Conservation (phyloP, 2,113 vertebrate genomes). For the Ardeotis arabs region DNA sequence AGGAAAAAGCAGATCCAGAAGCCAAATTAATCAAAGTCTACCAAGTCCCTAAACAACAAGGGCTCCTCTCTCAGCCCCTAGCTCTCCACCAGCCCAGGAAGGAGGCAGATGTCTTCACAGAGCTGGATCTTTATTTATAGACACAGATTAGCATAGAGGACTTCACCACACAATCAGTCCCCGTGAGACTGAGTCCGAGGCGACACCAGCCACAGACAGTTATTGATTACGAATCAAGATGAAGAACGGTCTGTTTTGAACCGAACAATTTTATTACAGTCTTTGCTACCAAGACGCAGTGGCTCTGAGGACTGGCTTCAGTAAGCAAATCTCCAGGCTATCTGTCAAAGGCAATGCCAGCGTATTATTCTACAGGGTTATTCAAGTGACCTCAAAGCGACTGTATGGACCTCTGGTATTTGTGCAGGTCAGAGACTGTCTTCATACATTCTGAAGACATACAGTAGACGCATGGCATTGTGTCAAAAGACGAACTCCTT, state of each 20-base stretch:
- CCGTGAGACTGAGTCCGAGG: neutral
- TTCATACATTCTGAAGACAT: slow-evolving; percentile 31
- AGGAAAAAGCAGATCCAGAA: neutral
- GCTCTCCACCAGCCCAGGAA: neutral
- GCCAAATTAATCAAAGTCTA: neutral
- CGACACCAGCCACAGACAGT: slow-evolving; percentile 25
- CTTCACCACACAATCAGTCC: neutral
- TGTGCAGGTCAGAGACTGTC: slow-evolving; percentile 49
- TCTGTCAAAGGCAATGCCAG: slow-evolving; percentile 49
- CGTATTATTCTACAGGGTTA: slow-evolving; percentile 18
- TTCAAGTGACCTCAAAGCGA: slow-evolving; percentile 43
- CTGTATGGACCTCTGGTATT: slow-evolving; percentile 39
- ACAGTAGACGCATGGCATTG: neutral
- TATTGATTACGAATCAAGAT: slow-evolving; percentile 62
- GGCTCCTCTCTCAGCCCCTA: neutral
- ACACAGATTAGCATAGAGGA: slow-evolving; percentile 30
- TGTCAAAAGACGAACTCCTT: neutral
- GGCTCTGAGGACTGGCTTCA: slow-evolving; percentile 40
- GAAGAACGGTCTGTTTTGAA: slow-evolving; percentile 57
- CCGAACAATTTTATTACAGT: slow-evolving; percentile 57
- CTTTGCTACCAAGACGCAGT: slow-evolving; percentile 28
- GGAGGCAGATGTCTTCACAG: neutral
- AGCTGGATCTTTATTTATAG: slow-evolving; percentile 32
- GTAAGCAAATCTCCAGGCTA: slow-evolving; percentile 29
- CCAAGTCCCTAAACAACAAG: neutral